phyloP scores from a whole-genome alignment of 2,797 vertebrate species.

The Austrolebias charrua region DNA sequence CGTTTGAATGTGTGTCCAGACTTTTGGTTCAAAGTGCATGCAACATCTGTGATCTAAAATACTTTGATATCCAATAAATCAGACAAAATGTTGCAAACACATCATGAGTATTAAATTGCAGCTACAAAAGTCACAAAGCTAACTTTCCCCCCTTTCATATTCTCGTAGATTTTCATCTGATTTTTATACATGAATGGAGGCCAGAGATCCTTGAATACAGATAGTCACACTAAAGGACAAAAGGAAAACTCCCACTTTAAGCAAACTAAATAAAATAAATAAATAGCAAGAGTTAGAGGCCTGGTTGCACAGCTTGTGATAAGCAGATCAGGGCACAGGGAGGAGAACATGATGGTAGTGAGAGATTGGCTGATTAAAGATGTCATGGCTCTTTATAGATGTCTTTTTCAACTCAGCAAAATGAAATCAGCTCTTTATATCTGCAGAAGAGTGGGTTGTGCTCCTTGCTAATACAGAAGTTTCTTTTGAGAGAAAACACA shows the following conservation, averaged over 20 bases:
- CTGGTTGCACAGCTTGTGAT: conserved; percentile 71
- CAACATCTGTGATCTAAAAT: conserved; percentile 14
- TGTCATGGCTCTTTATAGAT: conserved; percentile 79
- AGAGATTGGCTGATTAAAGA: conserved; percentile 79
- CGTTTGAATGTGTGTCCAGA: conserved; percentile 17
- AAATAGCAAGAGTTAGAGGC: conserved; percentile 65
- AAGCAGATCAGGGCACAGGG: conserved; percentile 76
- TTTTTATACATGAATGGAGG: conserved; percentile 50
- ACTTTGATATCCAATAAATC: conserved; percentile 47
- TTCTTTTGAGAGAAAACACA: conserved; percentile 58
- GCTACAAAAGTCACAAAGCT: conserved; percentile 29
- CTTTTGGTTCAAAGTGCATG: conserved; percentile 39
- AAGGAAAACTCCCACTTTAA: conserved; percentile 72
- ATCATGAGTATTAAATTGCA: conserved; percentile 41
- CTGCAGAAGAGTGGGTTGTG: conserved; percentile 69
- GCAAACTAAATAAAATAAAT: conserved; percentile 56
- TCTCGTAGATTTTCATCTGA: conserved; percentile 17
- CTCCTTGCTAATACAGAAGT: conserved; percentile 70
- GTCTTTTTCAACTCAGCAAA: conserved; percentile 78
- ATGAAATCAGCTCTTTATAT: conserved; percentile 70
- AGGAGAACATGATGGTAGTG: conserved; percentile 76
- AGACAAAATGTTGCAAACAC: conserved; percentile 40
- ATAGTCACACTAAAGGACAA: conserved; percentile 72
- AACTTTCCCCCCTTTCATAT: neutral
- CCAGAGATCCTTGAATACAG: conserved; percentile 64